A percentile compares a stretch with the other conserved stretches of the same genome.
These are phyloP conservation scores for Thereva nobilitata DNA, from an alignment of 2,888 invertebrate species.

Conservation along the genomic window DNA sequence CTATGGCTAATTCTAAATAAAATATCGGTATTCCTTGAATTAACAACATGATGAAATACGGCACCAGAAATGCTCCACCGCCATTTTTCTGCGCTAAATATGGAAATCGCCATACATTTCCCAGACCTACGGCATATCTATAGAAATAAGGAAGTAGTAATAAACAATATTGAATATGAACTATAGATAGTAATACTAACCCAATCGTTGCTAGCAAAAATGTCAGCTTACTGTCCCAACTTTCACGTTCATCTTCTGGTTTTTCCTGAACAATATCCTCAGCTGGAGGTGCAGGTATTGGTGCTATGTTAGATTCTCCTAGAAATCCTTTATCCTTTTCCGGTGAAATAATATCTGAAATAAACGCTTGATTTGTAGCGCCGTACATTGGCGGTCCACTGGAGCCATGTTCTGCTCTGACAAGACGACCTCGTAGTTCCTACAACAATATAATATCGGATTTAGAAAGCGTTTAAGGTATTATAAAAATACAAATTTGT, in stretches of 20 bases:
- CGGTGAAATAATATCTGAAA: conserved; percentile 55
- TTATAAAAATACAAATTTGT: too few relatives aligned
- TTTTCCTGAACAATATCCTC: conserved; percentile 68
- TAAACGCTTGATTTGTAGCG: conserved; percentile 82
- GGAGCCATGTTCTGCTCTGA: conserved; percentile 69
- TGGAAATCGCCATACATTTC: conserved; percentile 95
- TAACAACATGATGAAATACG: conserved; percentile 92
- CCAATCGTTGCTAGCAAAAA: conserved; percentile 92
- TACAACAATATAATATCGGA: conserved; percentile 37
- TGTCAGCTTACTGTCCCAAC: conserved; percentile 92
- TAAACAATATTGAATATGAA: background rate
- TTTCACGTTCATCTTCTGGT: conserved; percentile 78
- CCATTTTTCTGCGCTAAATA: conserved; percentile 94
- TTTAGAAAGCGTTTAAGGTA: background rate
- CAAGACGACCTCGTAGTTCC: conserved; percentile 79
- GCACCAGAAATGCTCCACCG: conserved; percentile 95
- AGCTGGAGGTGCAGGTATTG: conserved; percentile 47
- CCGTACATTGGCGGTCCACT: conserved; percentile 70
- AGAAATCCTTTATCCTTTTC: conserved; percentile 48
- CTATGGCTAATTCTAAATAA: conserved; percentile 93
- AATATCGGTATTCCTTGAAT: conserved; percentile 96
- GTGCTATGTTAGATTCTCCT: conserved; percentile 58
- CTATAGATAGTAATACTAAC: conserved; percentile 42
- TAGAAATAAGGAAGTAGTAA: conserved; percentile 12
- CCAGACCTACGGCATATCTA: conserved; percentile 87